Evolutionary conservation across 2,888 invertebrate species (phyloP).

Genomic region (Mechanitis messenoides): DNA sequence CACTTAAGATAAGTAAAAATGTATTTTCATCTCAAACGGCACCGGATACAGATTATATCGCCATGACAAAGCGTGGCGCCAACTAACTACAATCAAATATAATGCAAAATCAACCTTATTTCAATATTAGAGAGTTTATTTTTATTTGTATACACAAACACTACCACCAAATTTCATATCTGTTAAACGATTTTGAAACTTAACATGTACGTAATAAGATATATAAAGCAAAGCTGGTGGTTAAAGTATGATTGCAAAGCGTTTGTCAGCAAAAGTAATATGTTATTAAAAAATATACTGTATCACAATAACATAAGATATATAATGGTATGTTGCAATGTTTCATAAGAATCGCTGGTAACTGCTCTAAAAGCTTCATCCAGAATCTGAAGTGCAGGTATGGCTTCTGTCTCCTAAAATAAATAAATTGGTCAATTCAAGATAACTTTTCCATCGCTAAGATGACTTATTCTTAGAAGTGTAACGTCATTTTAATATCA

Average conservation of each 20-base stretch:
- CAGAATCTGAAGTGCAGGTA: conserved; percentile 70
- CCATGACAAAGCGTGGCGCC: conserved; percentile 76
- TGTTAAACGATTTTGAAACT: conserved; percentile 23
- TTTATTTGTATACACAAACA: background rate
- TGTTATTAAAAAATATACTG: conserved; percentile 30
- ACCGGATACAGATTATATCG: conserved; percentile 75
- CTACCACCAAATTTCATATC: conserved; percentile 17
- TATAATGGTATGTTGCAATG: conserved; percentile 46
- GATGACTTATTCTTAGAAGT: conserved; percentile 16
- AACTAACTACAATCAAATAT: conserved; percentile 39
- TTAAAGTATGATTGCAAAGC: conserved; percentile 44
- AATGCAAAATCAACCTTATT: conserved; percentile 37
- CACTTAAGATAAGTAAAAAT: conserved; percentile 77
- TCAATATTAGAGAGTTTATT: background rate
- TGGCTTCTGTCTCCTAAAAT: conserved; percentile 73
- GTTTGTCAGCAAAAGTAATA: conserved; percentile 52
- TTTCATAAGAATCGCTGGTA: conserved; percentile 60
- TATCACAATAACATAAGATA: conserved; percentile 28
- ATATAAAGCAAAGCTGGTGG: conserved; percentile 33
- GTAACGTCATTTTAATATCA: background rate
- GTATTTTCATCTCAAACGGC: conserved; percentile 74
- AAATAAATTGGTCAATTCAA: conserved; percentile 69
- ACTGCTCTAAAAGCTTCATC: conserved; percentile 66
- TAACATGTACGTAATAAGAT: conserved; percentile 30
- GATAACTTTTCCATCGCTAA: conserved; percentile 47